Conservation (phyloP, 2,113 vertebrate genomes). For the Epinephelus lanceolatus region DNA sequence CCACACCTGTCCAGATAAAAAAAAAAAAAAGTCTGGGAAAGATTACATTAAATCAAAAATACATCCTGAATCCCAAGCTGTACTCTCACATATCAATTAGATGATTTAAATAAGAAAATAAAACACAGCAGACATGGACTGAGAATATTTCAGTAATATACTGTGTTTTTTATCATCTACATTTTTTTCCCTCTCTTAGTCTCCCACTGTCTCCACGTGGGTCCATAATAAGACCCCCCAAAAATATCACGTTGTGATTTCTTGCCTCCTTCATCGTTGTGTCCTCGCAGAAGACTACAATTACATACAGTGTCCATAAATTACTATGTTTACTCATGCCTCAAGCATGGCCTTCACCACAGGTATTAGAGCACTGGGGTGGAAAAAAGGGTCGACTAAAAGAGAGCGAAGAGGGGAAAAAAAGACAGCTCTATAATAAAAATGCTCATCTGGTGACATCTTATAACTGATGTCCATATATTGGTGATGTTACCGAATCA, state of each 20-base stretch:
- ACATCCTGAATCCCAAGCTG: neutral
- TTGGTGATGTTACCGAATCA: neutral
- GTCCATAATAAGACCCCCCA: constrained; percentile 40
- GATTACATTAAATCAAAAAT: neutral
- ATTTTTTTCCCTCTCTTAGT: constrained; percentile 1
- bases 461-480: neutral
- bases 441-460: neutral
- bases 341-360: constrained; percentile 20
- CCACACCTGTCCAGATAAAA: neutral
- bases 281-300: constrained; percentile 42
- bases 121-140: neutral
- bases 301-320: constrained; percentile 56
- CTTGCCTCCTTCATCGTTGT: constrained; percentile 45
- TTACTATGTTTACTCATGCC: constrained; percentile 63
- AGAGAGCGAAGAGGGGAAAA: neutral
- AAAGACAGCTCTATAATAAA: neutral
- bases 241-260: constrained; percentile 40
- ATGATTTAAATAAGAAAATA: neutral
- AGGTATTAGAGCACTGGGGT: neutral
- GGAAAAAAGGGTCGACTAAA: neutral
- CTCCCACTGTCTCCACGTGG: constrained; percentile 10
- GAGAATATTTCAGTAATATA: neutral
- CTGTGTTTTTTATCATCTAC: neutral
- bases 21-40: neutral
- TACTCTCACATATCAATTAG: neutral